Conservation (phyloP, 2,888 invertebrate species). For the Cylloceria caligata region DNA sequence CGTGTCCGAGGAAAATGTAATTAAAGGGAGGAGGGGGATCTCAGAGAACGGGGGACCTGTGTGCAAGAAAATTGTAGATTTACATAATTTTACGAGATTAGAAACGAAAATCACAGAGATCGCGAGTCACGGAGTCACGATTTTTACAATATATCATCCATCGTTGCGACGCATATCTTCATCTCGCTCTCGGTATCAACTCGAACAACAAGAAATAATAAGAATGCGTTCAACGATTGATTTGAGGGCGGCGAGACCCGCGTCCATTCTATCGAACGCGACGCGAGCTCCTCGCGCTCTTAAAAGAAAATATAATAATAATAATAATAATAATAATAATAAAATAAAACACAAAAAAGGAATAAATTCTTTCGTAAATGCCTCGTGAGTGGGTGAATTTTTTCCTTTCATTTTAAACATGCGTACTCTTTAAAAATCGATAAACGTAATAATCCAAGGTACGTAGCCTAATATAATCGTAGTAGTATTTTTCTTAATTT, state of each 20-base stretch:
- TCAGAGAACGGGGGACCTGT: slow-evolving; percentile 18
- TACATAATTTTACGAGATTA: slow-evolving; percentile 63
- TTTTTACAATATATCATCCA: slow-evolving; percentile 6
- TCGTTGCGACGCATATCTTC: slow-evolving; percentile 6
- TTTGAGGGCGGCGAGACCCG: slow-evolving; percentile 35
- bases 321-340: background rate
- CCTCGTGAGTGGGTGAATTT: slow-evolving; percentile 34
- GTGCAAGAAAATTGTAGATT: slow-evolving; percentile 5
- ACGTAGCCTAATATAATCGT: slow-evolving; percentile 52
- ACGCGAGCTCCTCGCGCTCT: slow-evolving; percentile 22
- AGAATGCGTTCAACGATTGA: slow-evolving; percentile 67
- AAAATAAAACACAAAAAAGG: slow-evolving; percentile 29
- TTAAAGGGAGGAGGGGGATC: slow-evolving; percentile 27
- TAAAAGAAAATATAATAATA: slow-evolving; percentile 21
- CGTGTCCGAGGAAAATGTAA: slow-evolving; percentile 61
- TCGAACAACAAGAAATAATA: slow-evolving; percentile 62
- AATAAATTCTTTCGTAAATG: slow-evolving; percentile 47
- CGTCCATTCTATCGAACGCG: background rate
- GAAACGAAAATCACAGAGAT: slow-evolving; percentile 76
- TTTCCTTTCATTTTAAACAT: slow-evolving; percentile 16
- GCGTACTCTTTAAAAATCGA: slow-evolving; percentile 36
- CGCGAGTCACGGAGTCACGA: slow-evolving; percentile 71
- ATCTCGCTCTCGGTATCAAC: slow-evolving; percentile 35
- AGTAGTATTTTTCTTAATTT: slow-evolving; percentile 39
- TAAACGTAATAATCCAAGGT: slow-evolving; percentile 49